Conservation (phyloP, 1,140 invertebrate species). For the Aphidius ervi region DNA sequence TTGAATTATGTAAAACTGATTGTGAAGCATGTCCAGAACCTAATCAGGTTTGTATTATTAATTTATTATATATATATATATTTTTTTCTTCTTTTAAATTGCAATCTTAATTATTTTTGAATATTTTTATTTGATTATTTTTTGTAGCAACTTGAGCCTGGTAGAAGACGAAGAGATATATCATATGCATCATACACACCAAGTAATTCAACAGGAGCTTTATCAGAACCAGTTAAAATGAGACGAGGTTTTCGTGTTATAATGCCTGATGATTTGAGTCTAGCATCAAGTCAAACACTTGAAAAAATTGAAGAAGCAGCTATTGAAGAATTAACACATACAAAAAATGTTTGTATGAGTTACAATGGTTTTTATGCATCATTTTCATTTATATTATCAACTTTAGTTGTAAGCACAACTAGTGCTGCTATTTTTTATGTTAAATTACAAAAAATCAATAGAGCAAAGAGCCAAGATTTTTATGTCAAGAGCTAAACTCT, state of each 20-base stretch:
- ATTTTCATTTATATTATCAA: constrained; percentile 39
- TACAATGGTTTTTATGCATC: constrained; percentile 42
- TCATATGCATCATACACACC: constrained; percentile 39
- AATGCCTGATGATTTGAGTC: constrained; percentile 61
- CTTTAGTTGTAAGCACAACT: constrained; percentile 38
- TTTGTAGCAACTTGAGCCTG: constrained; percentile 60
- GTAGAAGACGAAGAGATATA: constrained; percentile 54
- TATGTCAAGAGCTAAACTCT: constrained; percentile 9
- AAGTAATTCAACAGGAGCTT: constrained; percentile 33
- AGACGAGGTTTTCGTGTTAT: constrained; percentile 62
- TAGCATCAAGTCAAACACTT: constrained; percentile 33
- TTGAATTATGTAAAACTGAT: constrained; percentile 77
- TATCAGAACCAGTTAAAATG: constrained; percentile 57
- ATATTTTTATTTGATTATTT: constrained; percentile 27
- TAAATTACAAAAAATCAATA: constrained; percentile 40
- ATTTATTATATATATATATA: constrained; percentile 1
- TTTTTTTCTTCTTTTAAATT: constrained; percentile 3
- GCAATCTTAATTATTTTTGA: not conserved
- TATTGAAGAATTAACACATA: constrained; percentile 29
- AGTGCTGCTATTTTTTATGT: constrained; percentile 41
- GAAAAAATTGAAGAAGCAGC: constrained; percentile 36
- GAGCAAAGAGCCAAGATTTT: constrained; percentile 31
- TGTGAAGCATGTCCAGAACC: constrained; percentile 70
- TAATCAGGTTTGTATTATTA: constrained; percentile 51
- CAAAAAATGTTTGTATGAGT: constrained; percentile 42